phyloP scores from a whole-genome alignment of 2,888 invertebrate genomes.

The Sinotaia quadrata region DNA sequence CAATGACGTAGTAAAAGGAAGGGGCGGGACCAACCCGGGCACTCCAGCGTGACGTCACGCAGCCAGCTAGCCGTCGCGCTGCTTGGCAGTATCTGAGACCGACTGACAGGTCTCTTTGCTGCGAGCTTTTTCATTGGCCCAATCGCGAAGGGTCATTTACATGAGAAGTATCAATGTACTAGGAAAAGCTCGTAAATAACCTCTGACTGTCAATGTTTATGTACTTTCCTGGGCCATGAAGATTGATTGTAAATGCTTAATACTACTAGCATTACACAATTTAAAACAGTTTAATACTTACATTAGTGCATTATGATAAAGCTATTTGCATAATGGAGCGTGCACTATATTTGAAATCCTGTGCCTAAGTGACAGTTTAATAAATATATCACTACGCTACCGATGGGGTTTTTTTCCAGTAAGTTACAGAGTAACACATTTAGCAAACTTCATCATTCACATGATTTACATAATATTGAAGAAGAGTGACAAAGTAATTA shows the following conservation, averaged over 20 bases:
- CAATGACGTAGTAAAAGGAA: constrained; percentile 28
- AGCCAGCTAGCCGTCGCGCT: constrained; percentile 12
- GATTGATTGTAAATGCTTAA: too few species aligned
- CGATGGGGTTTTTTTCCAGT: too few species aligned
- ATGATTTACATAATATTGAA: too few species aligned
- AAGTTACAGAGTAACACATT: too few species aligned
- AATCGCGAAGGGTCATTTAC: constrained; percentile 48
- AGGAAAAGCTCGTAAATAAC: constrained; percentile 13
- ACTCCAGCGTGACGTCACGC: constrained; percentile 48
- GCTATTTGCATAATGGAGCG: constrained; percentile 50
- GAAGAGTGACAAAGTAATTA: too few species aligned
- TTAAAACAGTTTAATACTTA: constrained; percentile 1
- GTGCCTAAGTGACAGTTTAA: constrained; percentile 31
- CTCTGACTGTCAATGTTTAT: too few species aligned
- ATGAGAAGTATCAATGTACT: constrained; percentile 61
- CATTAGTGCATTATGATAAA: constrained; percentile 13
- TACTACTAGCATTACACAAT: too few species aligned
- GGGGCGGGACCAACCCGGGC: constrained; percentile 33
- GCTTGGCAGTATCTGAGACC: constrained; percentile 6
- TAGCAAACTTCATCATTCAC: too few species aligned
- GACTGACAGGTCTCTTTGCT: constrained; percentile 24
- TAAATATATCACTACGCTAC: constrained; percentile 34
- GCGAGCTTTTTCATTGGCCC: constrained; percentile 34
- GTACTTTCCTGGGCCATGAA: too few species aligned
- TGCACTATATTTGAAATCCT: constrained; percentile 49